Percentiles rank a stretch among this genome's conserved stretches.
Evolutionary conservation across 2,888 invertebrate genomes (phyloP).

Genomic region (Balanococcus diminutus): DNA sequence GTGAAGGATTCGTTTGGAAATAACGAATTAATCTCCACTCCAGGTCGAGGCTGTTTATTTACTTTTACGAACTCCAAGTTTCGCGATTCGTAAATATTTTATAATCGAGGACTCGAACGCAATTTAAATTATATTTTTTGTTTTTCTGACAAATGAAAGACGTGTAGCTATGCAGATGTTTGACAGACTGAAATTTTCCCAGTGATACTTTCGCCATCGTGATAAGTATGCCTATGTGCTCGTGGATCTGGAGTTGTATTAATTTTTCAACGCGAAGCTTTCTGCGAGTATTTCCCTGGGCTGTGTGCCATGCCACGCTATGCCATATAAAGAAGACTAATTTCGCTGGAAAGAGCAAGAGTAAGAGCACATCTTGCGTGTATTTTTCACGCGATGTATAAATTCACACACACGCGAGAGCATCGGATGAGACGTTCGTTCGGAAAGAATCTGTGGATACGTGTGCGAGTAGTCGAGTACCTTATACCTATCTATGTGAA

Average conservation of each 20-base stretch:
- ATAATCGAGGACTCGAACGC: too few relatives aligned
- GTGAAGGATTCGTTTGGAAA: too few relatives aligned
- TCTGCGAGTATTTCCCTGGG: background rate
- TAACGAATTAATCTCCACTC: too few relatives aligned
- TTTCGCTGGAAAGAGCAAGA: background rate
- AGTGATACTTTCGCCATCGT: background rate
- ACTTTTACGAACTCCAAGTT: too few relatives aligned
- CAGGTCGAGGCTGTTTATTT: too few relatives aligned
- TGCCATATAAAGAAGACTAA: background rate
- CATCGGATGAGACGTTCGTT: background rate
- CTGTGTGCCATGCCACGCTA: background rate
- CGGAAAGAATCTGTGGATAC: background rate
- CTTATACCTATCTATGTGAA: too few relatives aligned
- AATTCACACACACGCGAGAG: background rate
- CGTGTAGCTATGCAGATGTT: background rate
- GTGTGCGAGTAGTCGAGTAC: background rate
- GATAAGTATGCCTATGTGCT: too few relatives aligned
- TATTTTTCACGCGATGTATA: background rate
- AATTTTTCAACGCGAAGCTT: background rate
- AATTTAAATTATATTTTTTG: too few relatives aligned
- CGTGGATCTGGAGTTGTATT: too few relatives aligned
- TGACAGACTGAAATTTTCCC: background rate
- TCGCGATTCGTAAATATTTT: too few relatives aligned
- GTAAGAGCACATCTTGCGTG: background rate
- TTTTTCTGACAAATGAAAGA: too few relatives aligned